These are phyloP conservation scores for Brachyalestes nurse DNA, from an alignment of 2,797 vertebrate genomes.

Conservation along the genomic window DNA sequence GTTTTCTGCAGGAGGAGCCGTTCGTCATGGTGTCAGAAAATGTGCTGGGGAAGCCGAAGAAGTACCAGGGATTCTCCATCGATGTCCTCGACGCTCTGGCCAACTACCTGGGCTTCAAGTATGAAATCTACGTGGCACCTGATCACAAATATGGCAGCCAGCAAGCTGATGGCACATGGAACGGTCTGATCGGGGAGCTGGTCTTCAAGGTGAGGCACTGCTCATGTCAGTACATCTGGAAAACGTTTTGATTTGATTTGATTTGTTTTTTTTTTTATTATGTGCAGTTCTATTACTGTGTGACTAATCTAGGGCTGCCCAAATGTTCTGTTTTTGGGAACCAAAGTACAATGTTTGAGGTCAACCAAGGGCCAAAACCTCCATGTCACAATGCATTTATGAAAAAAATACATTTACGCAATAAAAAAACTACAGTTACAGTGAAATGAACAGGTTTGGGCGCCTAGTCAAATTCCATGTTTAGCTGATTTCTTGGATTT, in stretches of 20 bases:
- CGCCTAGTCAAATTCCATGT: too few species aligned
- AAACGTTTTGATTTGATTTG: not conserved
- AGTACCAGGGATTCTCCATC: conserved; percentile 96
- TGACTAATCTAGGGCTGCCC: too few species aligned
- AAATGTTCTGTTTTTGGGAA: too few species aligned
- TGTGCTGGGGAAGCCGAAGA: conserved; percentile 96
- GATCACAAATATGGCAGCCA: conserved; percentile 97
- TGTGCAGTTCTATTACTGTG: too few species aligned
- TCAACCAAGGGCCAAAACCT: too few species aligned
- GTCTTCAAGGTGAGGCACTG: conserved; percentile 90
- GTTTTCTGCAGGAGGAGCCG: conserved; percentile 89
- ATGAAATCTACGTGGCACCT: conserved; percentile 94
- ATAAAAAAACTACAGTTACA: too few species aligned
- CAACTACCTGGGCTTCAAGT: conserved; percentile 96
- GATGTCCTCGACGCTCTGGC: conserved; percentile 95
- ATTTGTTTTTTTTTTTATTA: not conserved
- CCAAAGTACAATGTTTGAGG: too few species aligned
- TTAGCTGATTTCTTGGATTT: too few species aligned
- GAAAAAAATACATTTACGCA: too few species aligned
- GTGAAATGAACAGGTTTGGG: too few species aligned
- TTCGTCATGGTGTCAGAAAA: conserved; percentile 99
- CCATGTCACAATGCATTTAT: too few species aligned
- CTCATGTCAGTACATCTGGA: not conserved
- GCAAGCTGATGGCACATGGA: conserved; percentile 94
- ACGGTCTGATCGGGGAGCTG: conserved; percentile 94